A percentile compares a stretch with the other conserved stretches of the same genome.
phyloP scores from a whole-genome alignment of 2,113 vertebrate species.

The Sapajus apella region DNA sequence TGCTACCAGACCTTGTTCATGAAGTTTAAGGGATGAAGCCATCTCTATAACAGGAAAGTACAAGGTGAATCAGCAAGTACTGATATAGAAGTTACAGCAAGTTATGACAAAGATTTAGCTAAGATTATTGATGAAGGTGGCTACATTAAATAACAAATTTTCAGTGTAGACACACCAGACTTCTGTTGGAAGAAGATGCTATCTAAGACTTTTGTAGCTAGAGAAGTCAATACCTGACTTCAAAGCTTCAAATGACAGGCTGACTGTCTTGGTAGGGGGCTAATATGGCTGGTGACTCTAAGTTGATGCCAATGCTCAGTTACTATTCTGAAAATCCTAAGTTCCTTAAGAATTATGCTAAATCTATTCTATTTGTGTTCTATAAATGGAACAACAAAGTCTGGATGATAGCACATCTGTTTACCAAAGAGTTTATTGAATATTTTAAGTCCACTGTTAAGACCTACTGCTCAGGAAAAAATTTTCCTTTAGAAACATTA shows the following conservation, averaged over 20 bases:
- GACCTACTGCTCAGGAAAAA: neutral
- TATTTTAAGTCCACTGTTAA: neutral
- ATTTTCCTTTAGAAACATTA: neutral
- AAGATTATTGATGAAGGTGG: neutral
- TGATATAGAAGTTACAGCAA: neutral
- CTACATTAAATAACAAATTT: neutral
- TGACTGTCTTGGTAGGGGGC: neutral
- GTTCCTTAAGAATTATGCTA: neutral
- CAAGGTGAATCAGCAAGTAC: neutral
- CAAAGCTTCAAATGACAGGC: neutral
- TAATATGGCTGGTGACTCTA: neutral
- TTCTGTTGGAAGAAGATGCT: neutral
- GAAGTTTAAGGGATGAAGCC: neutral
- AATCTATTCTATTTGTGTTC: neutral
- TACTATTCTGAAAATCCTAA: neutral
- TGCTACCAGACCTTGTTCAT: neutral
- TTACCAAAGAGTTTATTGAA: neutral
- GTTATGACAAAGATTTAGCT: neutral
- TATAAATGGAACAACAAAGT: neutral
- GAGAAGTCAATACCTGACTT: neutral
- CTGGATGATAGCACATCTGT: neutral
- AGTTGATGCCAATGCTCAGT: neutral
- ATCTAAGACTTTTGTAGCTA: neutral
- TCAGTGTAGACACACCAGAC: neutral
- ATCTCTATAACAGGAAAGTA: neutral